Percentiles rank a stretch among this genome's conserved stretches.
Evolutionary conservation across 2,888 invertebrate genomes (phyloP).

Genomic region (Anodontia alba): DNA sequence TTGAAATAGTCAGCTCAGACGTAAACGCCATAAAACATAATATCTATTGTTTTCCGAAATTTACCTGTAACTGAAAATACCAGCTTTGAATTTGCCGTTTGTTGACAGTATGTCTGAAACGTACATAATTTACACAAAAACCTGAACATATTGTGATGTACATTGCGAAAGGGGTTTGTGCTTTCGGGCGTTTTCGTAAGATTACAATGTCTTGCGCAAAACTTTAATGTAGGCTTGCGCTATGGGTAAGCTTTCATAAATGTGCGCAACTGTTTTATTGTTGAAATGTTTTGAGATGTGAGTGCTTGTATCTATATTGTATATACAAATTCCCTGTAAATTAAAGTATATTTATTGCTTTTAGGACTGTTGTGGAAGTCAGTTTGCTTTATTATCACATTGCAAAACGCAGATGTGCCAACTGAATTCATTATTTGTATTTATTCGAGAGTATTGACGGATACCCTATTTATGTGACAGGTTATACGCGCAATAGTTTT

Average conservation of each 20-base stretch:
- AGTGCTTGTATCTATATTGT: not conserved
- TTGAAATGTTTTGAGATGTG: not conserved
- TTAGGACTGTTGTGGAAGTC: conserved; percentile 36
- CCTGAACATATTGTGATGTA: too few species aligned
- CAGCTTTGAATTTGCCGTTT: too few species aligned
- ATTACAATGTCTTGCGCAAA: too few species aligned
- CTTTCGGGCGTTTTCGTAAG: too few species aligned
- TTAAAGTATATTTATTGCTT: conserved; percentile 22
- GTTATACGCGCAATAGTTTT: conserved; percentile 1
- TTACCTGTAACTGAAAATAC: too few species aligned
- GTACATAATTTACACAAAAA: too few species aligned
- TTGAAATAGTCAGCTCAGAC: too few species aligned
- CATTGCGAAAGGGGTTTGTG: too few species aligned
- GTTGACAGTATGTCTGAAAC: too few species aligned
- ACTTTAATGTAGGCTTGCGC: not conserved
- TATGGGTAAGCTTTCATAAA: not conserved
- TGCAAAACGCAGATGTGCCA: conserved; percentile 23
- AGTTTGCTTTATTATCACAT: conserved; percentile 14
- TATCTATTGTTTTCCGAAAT: too few species aligned
- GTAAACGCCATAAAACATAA: too few species aligned
- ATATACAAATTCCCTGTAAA: conserved; percentile 11
- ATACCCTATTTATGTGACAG: conserved; percentile 1
- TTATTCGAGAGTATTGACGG: not conserved
- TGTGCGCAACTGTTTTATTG: not conserved
- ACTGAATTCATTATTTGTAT: not conserved